Evolutionary conservation across 2,113 vertebrate species (phyloP).

Genomic region (Rhynchopsitta pachyrhyncha): DNA sequence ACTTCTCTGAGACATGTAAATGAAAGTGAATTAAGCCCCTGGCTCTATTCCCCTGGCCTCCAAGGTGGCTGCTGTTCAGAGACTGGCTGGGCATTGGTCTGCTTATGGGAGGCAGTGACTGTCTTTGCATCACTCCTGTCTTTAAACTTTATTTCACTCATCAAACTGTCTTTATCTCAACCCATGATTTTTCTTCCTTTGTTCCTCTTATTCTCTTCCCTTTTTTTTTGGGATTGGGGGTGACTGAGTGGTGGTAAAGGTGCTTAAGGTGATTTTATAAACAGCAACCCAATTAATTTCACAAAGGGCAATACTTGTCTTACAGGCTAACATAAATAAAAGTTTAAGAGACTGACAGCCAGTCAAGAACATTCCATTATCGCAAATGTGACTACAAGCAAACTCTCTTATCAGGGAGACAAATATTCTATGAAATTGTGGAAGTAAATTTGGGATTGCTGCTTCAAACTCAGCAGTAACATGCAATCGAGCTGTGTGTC

Average conservation of each 20-base stretch:
- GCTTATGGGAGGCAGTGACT: background rate
- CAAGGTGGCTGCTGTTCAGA: background rate
- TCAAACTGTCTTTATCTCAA: background rate
- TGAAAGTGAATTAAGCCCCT: background rate
- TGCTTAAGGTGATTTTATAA: background rate
- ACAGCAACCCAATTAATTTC: background rate
- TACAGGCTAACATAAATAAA: background rate
- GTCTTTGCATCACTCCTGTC: background rate
- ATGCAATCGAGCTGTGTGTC: background rate
- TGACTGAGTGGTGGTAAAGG: accelerated
- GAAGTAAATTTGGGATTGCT: background rate
- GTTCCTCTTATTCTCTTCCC: background rate
- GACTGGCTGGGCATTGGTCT: background rate
- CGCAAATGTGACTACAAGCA: background rate
- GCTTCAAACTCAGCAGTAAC: background rate
- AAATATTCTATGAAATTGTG: background rate
- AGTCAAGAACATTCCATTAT: background rate
- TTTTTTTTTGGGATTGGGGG: accelerated
- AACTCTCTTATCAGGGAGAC: background rate
- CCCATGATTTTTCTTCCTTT: background rate
- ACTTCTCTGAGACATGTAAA: constrained; percentile 78
- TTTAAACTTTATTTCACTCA: background rate
- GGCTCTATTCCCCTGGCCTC: background rate
- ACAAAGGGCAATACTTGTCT: background rate
- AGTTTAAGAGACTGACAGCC: background rate